Conservation (phyloP, 2,888 invertebrate genomes). For the Brachypterus glaber region DNA sequence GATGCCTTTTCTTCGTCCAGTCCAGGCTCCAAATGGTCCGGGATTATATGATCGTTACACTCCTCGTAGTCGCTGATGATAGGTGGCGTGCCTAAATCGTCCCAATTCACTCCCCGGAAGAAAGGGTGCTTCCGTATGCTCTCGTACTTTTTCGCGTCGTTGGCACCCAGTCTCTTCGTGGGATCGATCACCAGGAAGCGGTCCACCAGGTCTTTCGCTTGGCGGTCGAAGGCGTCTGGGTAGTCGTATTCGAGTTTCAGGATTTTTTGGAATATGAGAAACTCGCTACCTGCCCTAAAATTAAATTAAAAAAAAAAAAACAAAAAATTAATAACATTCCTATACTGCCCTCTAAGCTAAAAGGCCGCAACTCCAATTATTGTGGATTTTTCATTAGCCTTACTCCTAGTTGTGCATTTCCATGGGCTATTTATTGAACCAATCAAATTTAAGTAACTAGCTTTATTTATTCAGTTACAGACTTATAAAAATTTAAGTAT, state of each 20-base stretch:
- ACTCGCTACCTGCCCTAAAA: conserved; percentile 87
- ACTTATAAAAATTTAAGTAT: no score
- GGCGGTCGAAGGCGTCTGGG: conserved; percentile 80
- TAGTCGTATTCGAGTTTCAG: conserved; percentile 82
- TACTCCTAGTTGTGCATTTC: no score
- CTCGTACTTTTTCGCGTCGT: conserved; percentile 64
- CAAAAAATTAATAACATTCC: no score
- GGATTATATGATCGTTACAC: conserved; percentile 52
- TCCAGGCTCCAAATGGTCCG: conserved; percentile 77
- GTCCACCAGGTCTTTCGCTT: conserved; percentile 81
- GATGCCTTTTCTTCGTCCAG: conserved; percentile 74
- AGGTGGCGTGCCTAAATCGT: conserved; percentile 73
- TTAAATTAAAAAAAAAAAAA: no score
- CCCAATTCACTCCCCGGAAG: conserved; percentile 71
- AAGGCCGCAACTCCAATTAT: no score
- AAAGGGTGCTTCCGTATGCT: conserved; percentile 81
- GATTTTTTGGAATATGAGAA: conserved; percentile 93
- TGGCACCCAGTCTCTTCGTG: conserved; percentile 69
- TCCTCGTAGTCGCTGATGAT: conserved; percentile 57
- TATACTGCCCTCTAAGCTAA: no score
- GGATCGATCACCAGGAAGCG: conserved; percentile 77
- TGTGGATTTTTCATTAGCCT: no score
- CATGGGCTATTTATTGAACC: no score
- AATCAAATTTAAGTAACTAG: no score
- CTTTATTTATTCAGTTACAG: no score